Base-by-base conservation (phyloP, 37 sponge, comb jelly and placozoan species). In the Halichondria panicea region DNA sequence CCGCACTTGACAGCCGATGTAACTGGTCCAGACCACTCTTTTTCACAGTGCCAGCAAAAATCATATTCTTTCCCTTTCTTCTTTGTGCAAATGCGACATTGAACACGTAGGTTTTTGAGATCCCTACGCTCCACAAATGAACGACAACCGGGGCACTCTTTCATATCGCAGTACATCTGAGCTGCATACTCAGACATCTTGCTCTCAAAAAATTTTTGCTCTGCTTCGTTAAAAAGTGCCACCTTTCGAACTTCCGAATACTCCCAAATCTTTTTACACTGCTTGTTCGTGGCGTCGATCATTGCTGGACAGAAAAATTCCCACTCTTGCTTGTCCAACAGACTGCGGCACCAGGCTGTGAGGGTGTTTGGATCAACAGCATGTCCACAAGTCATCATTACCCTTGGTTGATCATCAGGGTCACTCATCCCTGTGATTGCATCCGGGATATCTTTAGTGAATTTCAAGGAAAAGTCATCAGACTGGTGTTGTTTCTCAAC, bases 131-230 rank as follows among this genome's bases (percentile, higher is more conserved):
- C 78, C 32, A 68, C 63, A 57, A 83, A 83, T 3, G 78, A 70
- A 18, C 78, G 78, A 36, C 88, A 88, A 24, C 78, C 83, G 37
- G 88, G 88, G 53, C 88, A 88, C 53, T 77, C 77, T 68, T 84
- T 68, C 55, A 76, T 61, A 25, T 88, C 77, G 37, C 63, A 84
- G 54, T 75, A 82, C 5, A 28, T 32, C 13, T 30, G 45, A 5
- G 84, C 75, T 21, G 84, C 84, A 46, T 82, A 82, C 32, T 82
- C 76, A 48, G 84, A 82, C 76, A 82, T 75, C 34, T 82, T 82
- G 57, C 65, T 72, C 40, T 82, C 84, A 66, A 75, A 82, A 45
- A 67, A 82, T 24, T 37, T 25, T 25, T 28, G 31, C 33, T 82
- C 84, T 33, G 76, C 76, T 22, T 75, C 76, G 52, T 82, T 82